Conservation (phyloP, 2,797 vertebrate species). For the Crenichthys baileyi region DNA sequence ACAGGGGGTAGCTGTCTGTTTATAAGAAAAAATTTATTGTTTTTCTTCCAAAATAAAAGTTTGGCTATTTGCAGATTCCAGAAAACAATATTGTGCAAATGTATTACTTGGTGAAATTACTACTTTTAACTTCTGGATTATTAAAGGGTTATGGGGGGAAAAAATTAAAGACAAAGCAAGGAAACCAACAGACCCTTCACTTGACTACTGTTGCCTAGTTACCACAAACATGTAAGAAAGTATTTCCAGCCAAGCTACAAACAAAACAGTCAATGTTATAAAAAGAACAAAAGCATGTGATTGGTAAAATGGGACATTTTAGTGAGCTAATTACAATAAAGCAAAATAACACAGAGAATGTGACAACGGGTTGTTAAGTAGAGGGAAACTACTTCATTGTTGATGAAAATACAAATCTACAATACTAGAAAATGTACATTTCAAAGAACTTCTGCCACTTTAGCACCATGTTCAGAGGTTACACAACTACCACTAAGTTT, state of each 20-base stretch:
- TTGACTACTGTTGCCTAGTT: constrained; percentile 71
- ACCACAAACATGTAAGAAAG: constrained; percentile 65
- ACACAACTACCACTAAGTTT: not conserved
- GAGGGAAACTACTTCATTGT: not conserved
- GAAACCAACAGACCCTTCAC: constrained; percentile 54
- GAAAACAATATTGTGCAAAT: not conserved
- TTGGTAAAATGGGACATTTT: constrained; percentile 35
- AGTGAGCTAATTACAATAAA: not conserved
- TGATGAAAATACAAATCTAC: not conserved
- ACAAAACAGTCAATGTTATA: constrained; percentile 48
- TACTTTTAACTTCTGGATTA: not conserved
- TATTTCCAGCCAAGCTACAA: constrained; percentile 56
- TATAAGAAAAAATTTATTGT: not conserved
- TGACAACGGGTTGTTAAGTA: not conserved
- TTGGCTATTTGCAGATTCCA: not conserved
- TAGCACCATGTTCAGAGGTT: not conserved
- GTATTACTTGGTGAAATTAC: no score
- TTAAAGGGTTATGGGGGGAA: constrained; percentile 18
- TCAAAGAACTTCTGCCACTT: not conserved
- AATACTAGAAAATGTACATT: not conserved
- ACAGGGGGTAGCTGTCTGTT: not conserved
- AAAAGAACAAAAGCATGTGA: constrained; percentile 28
- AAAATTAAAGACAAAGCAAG: constrained; percentile 30
- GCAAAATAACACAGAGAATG: not conserved
- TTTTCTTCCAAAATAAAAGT: not conserved